phyloP scores from a whole-genome alignment of 2,113 vertebrate species.

The Pycnonotus jocosus region DNA sequence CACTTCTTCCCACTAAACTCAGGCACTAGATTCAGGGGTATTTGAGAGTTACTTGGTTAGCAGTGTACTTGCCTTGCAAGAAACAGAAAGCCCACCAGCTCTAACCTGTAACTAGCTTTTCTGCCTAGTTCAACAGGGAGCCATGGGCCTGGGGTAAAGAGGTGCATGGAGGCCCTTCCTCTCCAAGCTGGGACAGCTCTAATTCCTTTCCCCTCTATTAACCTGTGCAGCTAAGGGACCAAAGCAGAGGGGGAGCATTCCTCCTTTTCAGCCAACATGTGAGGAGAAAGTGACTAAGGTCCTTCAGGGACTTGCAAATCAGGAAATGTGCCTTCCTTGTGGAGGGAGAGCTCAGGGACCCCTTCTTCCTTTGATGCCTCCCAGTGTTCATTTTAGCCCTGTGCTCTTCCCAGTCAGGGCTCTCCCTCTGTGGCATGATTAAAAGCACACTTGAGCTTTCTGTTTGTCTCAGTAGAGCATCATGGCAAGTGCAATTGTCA shows the following conservation, averaged over 20 bases:
- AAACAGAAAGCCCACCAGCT: not conserved
- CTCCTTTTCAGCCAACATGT: not conserved
- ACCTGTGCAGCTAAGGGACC: not conserved
- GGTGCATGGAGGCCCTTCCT: not conserved
- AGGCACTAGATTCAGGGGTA: not conserved
- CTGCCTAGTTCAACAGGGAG: not conserved
- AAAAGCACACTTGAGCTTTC: not conserved
- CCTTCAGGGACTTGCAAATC: not conserved
- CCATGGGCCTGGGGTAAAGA: not conserved
- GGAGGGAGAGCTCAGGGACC: not conserved
- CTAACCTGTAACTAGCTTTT: not conserved
- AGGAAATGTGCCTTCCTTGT: not conserved
- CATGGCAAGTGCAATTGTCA: not conserved
- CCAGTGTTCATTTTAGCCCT: not conserved
- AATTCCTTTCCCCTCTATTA: not conserved
- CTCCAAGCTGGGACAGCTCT: not conserved
- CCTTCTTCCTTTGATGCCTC: not conserved
- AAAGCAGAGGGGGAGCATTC: not conserved
- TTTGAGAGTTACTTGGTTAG: not conserved
- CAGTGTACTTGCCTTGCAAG: not conserved
- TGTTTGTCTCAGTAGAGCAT: not conserved
- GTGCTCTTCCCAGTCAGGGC: not conserved
- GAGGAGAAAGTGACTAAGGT: not conserved
- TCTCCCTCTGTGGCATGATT: not conserved
- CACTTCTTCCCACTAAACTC: not conserved